Evolutionary conservation across 2,888 invertebrate species (phyloP), one percentile per base, ranked within the genome.

Genomic region (Cinara cedri): DNA sequence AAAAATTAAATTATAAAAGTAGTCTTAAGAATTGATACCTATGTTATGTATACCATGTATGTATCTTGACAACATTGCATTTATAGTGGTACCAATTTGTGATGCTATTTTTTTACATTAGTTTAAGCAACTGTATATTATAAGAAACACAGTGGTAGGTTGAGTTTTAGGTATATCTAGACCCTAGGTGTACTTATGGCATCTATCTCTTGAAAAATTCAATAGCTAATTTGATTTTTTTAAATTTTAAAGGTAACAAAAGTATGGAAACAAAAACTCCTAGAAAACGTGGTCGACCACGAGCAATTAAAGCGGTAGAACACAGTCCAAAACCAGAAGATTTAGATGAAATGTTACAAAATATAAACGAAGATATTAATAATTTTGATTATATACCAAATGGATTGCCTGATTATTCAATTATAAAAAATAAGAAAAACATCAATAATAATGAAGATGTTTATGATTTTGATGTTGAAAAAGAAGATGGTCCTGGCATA

Each of bases 381-480:
- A 8, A 34, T 21, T 70, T 21, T 42, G 78, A 68, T 21, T 78
- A 78, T 13, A 49, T 78, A n/a, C 78, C 68, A 57, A 78, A 78
- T 78, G 78, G 78, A 24, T 42, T 74, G 10, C 21, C 65, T 34
- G 78, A 78, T 14, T 78, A 60, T 42, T 10, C 60, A 46, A n/a
- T 78, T 21, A n/a, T 70, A 8, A 78, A 68, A 78, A 78, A 78
- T 60, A 78, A 70, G n/a, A 78, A 68, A 70, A 78, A 70, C 57
- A 78, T 78, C 19, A 78, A 78, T 16, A 78, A 78, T 19, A 78
- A 71, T 49, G 82, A 82, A 60, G 82, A 82, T 76, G 51, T 82
- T 68, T 82, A 82, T 46, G 80, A 82, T 66, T 82, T 82, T 60
- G 75, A 82, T 68, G 81, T 72, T 14, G 82, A 82, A 19, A 75